Percentiles rank a stretch among this genome's conserved stretches.
phyloP scores from a whole-genome alignment of 2,888 invertebrate species.

The Drosophila longiperda region DNA sequence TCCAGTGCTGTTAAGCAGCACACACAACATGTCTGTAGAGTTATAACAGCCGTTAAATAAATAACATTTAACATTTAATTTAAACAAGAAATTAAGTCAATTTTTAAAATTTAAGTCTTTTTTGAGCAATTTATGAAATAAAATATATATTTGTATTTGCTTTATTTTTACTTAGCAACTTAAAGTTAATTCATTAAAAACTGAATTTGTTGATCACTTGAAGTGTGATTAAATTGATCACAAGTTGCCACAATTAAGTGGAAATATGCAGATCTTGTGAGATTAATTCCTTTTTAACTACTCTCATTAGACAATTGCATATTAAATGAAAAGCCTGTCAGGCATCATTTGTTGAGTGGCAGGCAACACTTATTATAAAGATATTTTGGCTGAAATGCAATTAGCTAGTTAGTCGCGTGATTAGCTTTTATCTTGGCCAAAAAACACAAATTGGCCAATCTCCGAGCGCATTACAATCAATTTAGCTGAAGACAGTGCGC shows the following conservation, averaged over 20 bases:
- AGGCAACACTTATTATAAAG: background rate
- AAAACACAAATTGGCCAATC: conserved; percentile 49
- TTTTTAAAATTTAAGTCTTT: background rate
- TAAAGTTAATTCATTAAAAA: background rate
- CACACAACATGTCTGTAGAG: background rate
- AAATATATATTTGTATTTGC: too few species aligned
- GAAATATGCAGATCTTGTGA: background rate
- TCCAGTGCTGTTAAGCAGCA: background rate
- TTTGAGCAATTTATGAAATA: background rate
- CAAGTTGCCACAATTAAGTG: background rate
- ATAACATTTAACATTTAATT: background rate
- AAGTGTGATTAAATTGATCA: background rate
- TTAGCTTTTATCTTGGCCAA: conserved; percentile 24
- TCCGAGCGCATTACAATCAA: conserved; percentile 22
- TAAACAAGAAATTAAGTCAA: too few species aligned
- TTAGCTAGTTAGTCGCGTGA: conserved; percentile 31
- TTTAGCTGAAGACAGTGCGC: conserved; percentile 12
- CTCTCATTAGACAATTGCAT: background rate
- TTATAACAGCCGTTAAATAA: background rate
- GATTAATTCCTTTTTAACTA: background rate
- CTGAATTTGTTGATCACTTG: background rate
- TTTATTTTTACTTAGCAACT: background rate
- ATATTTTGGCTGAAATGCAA: conserved; percentile 33
- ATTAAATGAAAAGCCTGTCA: background rate
- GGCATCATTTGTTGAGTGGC: background rate